Conservation (phyloP, 2,888 invertebrate species). For the Parnassius mnemosyne region DNA sequence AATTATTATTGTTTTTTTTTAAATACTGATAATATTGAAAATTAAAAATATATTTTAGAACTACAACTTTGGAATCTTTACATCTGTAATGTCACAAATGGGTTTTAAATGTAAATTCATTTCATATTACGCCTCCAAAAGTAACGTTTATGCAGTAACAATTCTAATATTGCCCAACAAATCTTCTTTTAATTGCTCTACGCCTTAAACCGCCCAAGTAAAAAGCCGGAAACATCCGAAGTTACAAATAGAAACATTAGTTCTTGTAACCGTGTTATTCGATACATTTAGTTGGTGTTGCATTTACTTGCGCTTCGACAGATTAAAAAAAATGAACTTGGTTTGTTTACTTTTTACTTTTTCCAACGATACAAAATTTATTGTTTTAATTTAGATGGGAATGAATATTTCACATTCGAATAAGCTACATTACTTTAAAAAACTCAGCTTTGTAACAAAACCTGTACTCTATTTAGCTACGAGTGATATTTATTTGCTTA, state of each 20-base stretch:
- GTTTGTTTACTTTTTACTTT: slow-evolving; percentile 20
- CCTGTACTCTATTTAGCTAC: no score
- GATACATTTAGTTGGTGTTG: slow-evolving; percentile 53
- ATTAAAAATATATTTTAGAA: no score
- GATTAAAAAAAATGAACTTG: slow-evolving; percentile 25
- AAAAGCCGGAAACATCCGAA: slow-evolving; percentile 63
- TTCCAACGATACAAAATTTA: slow-evolving; percentile 25
- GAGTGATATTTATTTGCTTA: no score
- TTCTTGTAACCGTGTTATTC: slow-evolving; percentile 63
- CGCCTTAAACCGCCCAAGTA: slow-evolving; percentile 37
- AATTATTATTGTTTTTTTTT: no score
- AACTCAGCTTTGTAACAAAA: no score
- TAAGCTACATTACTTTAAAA: no score
- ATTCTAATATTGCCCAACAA: slow-evolving; percentile 29
- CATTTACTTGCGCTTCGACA: slow-evolving; percentile 30
- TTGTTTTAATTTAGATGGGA: slow-evolving; percentile 20
- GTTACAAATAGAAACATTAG: slow-evolving; percentile 72
- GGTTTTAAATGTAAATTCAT: slow-evolving; percentile 14
- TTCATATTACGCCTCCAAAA: slow-evolving; percentile 1
- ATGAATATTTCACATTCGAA: background rate
- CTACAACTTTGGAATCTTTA: no score
- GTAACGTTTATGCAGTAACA: slow-evolving; percentile 18
- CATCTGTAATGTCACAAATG: background rate
- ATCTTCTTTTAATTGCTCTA: slow-evolving; percentile 41
- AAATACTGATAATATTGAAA: no score